phyloP scores from a whole-genome alignment of 92 coral and sea anemone genomes.

The Muricea muricata region DNA sequence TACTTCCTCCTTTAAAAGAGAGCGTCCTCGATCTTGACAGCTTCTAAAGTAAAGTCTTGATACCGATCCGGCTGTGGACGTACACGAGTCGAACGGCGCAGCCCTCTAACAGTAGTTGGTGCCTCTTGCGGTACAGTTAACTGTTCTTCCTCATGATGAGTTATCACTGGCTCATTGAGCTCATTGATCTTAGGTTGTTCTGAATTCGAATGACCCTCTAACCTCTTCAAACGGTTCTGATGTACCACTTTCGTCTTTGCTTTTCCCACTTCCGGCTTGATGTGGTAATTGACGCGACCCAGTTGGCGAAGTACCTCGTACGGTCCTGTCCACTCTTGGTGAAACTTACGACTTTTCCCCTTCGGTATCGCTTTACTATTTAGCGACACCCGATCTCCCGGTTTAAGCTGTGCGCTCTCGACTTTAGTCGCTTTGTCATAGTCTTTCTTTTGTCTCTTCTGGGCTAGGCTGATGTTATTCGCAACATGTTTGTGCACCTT shows the following conservation, averaged over 20 bases:
- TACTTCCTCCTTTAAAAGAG: conserved; percentile 18
- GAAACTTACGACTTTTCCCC: conserved; percentile 3
- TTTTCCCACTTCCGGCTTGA: conserved; percentile 12
- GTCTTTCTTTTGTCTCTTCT: conserved; percentile 1
- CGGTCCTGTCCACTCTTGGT: background rate
- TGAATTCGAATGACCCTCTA: no score
- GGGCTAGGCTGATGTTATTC: background rate
- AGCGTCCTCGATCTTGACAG: conserved; percentile 19
- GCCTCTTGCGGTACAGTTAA: background rate
- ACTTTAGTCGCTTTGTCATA: conserved; percentile 9
- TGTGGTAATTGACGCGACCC: background rate
- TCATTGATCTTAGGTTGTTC: background rate
- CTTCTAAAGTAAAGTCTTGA: background rate
- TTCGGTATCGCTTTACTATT: background rate
- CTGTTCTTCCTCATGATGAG: no score
- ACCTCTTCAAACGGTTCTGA: background rate
- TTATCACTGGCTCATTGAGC: background rate
- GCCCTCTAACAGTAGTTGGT: background rate
- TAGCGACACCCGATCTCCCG: conserved; percentile 12
- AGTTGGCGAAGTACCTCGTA: background rate
- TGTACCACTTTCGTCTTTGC: no score
- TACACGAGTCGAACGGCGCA: background rate
- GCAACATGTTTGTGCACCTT: background rate
- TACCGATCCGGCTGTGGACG: background rate
- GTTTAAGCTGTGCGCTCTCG: background rate